A percentile compares a stretch with the other conserved stretches of the same genome.
phyloP scores from a whole-genome alignment of 2,113 vertebrate genomes.

The Nicator chloris region DNA sequence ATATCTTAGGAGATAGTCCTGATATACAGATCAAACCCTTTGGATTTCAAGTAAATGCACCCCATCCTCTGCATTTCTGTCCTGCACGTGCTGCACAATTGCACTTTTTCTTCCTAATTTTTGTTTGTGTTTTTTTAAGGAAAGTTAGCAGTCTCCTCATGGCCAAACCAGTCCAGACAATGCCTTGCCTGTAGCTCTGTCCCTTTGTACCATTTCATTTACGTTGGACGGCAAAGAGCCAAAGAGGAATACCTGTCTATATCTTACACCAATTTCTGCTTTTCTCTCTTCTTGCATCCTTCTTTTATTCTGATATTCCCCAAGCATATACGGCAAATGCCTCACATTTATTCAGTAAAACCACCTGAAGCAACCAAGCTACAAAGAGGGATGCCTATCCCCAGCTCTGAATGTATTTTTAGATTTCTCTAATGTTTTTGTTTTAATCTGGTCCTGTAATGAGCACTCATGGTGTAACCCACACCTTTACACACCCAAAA shows the following conservation, averaged over 20 bases:
- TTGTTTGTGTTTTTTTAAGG: not conserved
- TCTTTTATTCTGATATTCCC: not conserved
- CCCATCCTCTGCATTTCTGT: not conserved
- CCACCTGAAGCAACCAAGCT: not conserved
- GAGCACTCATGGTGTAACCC: not conserved
- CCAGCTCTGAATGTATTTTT: not conserved
- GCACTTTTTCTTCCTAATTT: not conserved
- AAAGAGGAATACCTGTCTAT: not conserved
- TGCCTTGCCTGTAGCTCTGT: not conserved
- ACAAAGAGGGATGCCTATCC: not conserved
- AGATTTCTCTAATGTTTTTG: not conserved
- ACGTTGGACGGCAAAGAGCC: not conserved
- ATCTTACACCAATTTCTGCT: not conserved
- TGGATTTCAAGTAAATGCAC: not conserved
- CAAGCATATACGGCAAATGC: not conserved
- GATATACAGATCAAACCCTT: not conserved
- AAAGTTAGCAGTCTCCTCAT: not conserved
- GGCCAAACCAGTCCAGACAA: not conserved
- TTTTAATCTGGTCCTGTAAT: not conserved
- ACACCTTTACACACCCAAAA: not conserved
- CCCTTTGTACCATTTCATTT: not conserved
- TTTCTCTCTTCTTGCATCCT: not conserved
- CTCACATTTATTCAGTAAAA: not conserved
- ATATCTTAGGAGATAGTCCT: not conserved
- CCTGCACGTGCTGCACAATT: not conserved